Evolutionary conservation across 2,797 vertebrate species (phyloP).

Genomic region (Emys orbicularis): DNA sequence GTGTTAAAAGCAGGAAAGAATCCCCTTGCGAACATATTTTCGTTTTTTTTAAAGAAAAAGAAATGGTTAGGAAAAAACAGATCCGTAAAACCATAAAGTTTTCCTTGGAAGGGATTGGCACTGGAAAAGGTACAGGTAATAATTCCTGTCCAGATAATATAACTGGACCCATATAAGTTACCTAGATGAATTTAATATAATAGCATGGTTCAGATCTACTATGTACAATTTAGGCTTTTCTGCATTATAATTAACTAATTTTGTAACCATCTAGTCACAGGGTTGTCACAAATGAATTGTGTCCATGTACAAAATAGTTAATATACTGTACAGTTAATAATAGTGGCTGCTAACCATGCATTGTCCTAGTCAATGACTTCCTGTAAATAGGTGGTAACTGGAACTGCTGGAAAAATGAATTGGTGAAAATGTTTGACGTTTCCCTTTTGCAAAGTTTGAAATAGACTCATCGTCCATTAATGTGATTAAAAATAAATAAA

Average conservation of each 20-base stretch:
- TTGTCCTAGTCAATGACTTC: accelerated
- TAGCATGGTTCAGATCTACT: background rate
- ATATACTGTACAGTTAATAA: background rate
- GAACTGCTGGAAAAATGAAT: background rate
- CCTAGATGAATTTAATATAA: accelerated
- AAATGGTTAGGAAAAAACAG: background rate
- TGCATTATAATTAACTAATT: background rate
- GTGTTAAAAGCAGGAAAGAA: background rate
- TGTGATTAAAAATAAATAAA: no score
- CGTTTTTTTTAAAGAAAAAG: background rate
- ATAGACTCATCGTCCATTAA: no score
- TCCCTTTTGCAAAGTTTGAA: no score
- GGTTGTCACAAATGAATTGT: background rate
- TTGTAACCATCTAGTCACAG: background rate
- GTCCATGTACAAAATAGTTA: background rate
- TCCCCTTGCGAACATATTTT: background rate
- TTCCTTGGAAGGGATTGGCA: background rate
- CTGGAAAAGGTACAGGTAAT: background rate
- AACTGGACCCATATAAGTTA: background rate
- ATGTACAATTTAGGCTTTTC: background rate
- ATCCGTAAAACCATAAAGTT: background rate
- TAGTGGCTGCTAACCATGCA: background rate
- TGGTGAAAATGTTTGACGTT: no score
- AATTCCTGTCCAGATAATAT: background rate
- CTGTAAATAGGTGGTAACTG: background rate